A percentile compares a stretch with the other conserved stretches of the same genome.
Conservation (phyloP, 2,113 vertebrate genomes). For the western clawed frog (Xenopus tropicalis) region UCB_Xtro_10.0 CM004445.2:23873501-23874000, state of each 20-base stretch:
- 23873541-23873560: slow-evolving; percentile 33
- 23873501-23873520: slow-evolving; percentile 14
- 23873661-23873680: slow-evolving; percentile 18
- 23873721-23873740: slow-evolving; percentile 9
- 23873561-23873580: slow-evolving; percentile 24
- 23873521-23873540: slow-evolving; percentile 40
- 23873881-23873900: too few relatives aligned
- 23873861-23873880: too few relatives aligned
- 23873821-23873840: too few relatives aligned
- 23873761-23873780: too few relatives aligned
- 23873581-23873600: slow-evolving; percentile 28
- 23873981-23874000: too few relatives aligned
- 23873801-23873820: too few relatives aligned
- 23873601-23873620: slow-evolving; percentile 12
- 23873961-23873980: too few relatives aligned
- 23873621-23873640: slow-evolving; percentile 8
- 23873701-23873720: slow-evolving; percentile 7
- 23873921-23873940: too few relatives aligned
- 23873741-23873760: background rate
- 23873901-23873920: too few relatives aligned
- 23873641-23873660: background rate
- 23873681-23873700: slow-evolving; percentile 3
- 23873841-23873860: too few relatives aligned
- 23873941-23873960: too few relatives aligned
- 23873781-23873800: too few relatives aligned